Percentiles rank a stretch among this genome's conserved stretches.
These are phyloP conservation scores for Caenorhabditis panamensis DNA, from an alignment of 2,888 invertebrate genomes.

Conservation along the genomic window DNA sequence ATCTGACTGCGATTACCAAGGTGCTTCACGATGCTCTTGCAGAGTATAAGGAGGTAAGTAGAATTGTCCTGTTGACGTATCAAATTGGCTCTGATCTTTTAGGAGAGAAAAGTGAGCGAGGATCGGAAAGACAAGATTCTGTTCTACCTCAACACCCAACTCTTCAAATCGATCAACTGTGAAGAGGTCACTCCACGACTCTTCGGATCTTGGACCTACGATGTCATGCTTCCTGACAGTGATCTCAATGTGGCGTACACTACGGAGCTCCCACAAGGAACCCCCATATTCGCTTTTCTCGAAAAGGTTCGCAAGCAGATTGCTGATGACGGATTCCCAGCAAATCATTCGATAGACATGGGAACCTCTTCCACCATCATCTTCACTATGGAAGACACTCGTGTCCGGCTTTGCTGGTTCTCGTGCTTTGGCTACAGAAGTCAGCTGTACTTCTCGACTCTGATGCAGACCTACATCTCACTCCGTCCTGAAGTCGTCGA, in stretches of 20 bases:
- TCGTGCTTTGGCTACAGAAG: conserved; percentile 7
- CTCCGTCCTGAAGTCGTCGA: conserved; percentile 67
- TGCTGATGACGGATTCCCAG: conserved; percentile 22
- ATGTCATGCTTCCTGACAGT: conserved; percentile 29
- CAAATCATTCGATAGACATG: conserved; percentile 39
- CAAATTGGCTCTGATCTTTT: no score
- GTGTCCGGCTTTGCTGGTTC: conserved; percentile 33
- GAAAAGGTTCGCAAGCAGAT: conserved; percentile 34
- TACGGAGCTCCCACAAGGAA: neutral
- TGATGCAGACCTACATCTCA: conserved; percentile 47
- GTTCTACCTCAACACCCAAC: conserved; percentile 5
- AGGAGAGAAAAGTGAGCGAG: neutral
- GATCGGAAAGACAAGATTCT: neutral
- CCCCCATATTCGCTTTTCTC: conserved; percentile 15
- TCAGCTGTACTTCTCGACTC: conserved; percentile 17
- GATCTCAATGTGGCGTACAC: conserved; percentile 50
- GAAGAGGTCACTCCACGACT: conserved; percentile 11
- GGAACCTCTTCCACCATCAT: conserved; percentile 12
- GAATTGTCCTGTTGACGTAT: no score
- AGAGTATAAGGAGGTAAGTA: conserved; percentile 17
- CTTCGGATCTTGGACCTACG: conserved; percentile 46
- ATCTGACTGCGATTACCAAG: conserved; percentile 12
- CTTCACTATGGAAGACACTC: conserved; percentile 20
- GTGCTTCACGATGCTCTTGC: conserved; percentile 14
- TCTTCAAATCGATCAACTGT: conserved; percentile 3